phyloP scores from a whole-genome alignment of 2,888 invertebrate species.

The Platerodrilus igneus region DNA sequence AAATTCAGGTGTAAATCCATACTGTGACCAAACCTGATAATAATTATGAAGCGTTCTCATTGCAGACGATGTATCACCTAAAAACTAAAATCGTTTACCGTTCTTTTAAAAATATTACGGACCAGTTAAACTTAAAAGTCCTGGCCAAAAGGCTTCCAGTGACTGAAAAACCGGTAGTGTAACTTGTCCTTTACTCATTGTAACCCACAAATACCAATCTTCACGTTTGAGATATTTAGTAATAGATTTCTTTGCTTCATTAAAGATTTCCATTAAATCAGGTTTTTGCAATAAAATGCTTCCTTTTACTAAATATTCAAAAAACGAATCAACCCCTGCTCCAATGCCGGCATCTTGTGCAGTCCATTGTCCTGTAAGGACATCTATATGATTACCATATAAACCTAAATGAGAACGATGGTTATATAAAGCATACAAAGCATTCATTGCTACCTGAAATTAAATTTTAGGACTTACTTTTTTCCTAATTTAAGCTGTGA shows the following conservation, averaged over 20 bases:
- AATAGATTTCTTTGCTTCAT: constrained; percentile 69
- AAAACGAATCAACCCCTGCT: constrained; percentile 90
- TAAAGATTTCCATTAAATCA: constrained; percentile 86
- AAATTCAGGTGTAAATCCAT: constrained; percentile 96
- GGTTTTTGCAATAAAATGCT: constrained; percentile 86
- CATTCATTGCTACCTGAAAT: constrained; percentile 78
- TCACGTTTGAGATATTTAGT: constrained; percentile 86
- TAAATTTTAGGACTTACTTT: neutral
- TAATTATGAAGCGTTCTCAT: constrained; percentile 94
- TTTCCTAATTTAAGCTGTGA: neutral
- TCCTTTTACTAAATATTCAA: constrained; percentile 97
- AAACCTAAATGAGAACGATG: constrained; percentile 82
- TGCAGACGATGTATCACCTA: constrained; percentile 84
- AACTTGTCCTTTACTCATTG: constrained; percentile 95
- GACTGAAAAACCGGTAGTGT: constrained; percentile 98
- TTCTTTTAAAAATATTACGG: constrained; percentile 25
- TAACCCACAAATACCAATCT: constrained; percentile 99
- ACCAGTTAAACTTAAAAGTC: constrained; percentile 80
- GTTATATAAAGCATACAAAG: constrained; percentile 82
- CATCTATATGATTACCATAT: constrained; percentile 96
- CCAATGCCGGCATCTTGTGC: constrained; percentile 81
- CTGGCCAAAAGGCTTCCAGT: constrained; percentile 98
- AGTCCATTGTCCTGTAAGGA: constrained; percentile 92
- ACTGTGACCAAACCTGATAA: constrained; percentile 94
- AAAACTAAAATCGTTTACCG: constrained; percentile 17